A percentile compares a stretch with the other conserved stretches of the same genome.
These are phyloP conservation scores for Temnothorax unifasciatus DNA, from an alignment of 2,888 invertebrate genomes.

Conservation along the genomic window DNA sequence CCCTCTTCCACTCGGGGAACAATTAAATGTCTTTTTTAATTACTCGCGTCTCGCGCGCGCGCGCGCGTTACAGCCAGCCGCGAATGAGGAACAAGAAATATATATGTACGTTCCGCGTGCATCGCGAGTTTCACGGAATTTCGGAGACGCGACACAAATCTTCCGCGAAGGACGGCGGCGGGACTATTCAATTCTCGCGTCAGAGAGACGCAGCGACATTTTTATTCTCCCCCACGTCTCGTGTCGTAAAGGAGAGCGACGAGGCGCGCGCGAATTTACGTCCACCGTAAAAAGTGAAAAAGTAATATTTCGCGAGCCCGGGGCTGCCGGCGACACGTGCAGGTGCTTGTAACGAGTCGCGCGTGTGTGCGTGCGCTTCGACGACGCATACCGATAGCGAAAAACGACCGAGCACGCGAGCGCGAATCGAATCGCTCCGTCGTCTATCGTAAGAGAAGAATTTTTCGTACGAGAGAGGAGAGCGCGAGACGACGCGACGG, in stretches of 20 bases:
- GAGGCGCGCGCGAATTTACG: conserved; percentile 40
- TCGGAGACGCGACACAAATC: conserved; percentile 34
- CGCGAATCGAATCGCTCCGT: conserved; percentile 64
- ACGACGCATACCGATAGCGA: conserved; percentile 58
- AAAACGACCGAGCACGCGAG: conserved; percentile 58
- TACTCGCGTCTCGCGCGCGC: conserved; percentile 11
- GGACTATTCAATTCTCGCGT: conserved; percentile 36
- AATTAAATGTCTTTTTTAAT: conserved; percentile 53
- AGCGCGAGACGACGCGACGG: background rate
- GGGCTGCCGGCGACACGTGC: background rate
- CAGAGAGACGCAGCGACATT: conserved; percentile 20
- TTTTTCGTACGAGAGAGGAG: conserved; percentile 63
- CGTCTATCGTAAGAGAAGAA: conserved; percentile 64
- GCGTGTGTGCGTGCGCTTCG: background rate
- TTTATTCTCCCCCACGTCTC: conserved; percentile 1
- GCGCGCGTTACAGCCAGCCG: conserved; percentile 10
- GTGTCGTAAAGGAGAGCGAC: conserved; percentile 35
- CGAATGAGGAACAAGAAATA: background rate
- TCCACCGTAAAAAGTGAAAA: conserved; percentile 20
- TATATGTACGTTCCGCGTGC: background rate
- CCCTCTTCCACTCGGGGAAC: background rate
- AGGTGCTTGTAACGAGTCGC: conserved; percentile 17
- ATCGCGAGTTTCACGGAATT: background rate
- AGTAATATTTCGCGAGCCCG: conserved; percentile 42
- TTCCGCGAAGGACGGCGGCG: conserved; percentile 30